Evolutionary conservation across 2,888 invertebrate genomes (phyloP).

Genomic region (Hybos culiciformis): DNA sequence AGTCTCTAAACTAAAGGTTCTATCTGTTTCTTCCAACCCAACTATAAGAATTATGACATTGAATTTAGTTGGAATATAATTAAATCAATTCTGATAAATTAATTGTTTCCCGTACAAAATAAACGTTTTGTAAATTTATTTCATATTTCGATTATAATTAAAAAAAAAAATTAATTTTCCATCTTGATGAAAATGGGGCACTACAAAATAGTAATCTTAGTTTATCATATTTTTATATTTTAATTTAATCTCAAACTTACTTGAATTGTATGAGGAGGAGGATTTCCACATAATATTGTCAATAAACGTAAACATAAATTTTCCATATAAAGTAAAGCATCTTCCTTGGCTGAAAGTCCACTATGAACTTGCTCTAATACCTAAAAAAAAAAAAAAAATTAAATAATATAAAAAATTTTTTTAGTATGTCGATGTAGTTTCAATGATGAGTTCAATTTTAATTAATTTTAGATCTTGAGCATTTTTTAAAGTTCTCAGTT

Average conservation of each 20-base stretch:
- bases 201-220: background rate
- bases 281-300: slow-evolving; percentile 75
- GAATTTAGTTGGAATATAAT: too few species aligned
- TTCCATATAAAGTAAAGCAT: slow-evolving; percentile 87
- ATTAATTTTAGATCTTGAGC: too few species aligned
- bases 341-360: slow-evolving; percentile 69
- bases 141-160: too few species aligned
- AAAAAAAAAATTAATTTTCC: background rate
- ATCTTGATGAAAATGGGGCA: too few species aligned
- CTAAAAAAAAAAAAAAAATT: slow-evolving; percentile 36
- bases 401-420: slow-evolving; percentile 4
- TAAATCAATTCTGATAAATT: too few species aligned
- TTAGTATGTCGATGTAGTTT: too few species aligned
- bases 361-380: slow-evolving; percentile 85
- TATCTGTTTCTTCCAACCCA: too few species aligned
- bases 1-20: too few species aligned
- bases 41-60: too few species aligned
- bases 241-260: slow-evolving; percentile 32
- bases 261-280: slow-evolving; percentile 67
- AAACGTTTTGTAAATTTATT: too few species aligned
- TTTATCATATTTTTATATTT: background rate
- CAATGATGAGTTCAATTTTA: slow-evolving; percentile 6
- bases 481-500: too few species aligned
- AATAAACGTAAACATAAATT: slow-evolving; percentile 75
- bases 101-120: too few species aligned